Evolutionary conservation across 2,113 vertebrate species (phyloP), one percentile per base, ranked within the genome.

Genomic region (Paradoxurus hermaphroditus): DNA sequence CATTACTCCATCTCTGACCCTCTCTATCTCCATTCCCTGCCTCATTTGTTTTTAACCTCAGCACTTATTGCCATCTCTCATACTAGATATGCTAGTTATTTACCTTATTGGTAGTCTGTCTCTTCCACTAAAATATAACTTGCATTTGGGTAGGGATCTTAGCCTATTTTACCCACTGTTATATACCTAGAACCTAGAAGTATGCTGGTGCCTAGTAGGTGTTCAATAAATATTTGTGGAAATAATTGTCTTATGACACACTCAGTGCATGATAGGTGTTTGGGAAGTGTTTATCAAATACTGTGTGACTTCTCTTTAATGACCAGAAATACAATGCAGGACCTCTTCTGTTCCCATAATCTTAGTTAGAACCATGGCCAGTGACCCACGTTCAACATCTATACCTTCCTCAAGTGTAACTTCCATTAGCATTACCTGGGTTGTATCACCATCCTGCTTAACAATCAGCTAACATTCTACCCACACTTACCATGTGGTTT

Each of bases 221-320:
- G 25, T 41, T 82, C 44, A 95, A 39, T 27, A 65, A 84, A 70
- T 56, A 59, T 75, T 79, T 78, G 51, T 65, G 83, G 53, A 92
- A 92, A 81, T 85, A 89, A 86, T 31, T 68, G 13, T 46, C n/a
- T 59, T 90, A 53, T 41, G 75, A 56, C 21, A 94, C 65, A 93
- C 7, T 15, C 16, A 68, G 4, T 83, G 19, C 19, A 86, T 34
- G 56, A 7, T 18, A 79, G 27, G 16, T 89, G 13, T 78, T 86
- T 89, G 90, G 53, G 92, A 94, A 84, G 31, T 91, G 11, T 95
- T 88, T 34, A 62, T 21, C 51, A 6, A 95, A 89, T 83, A 92
- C 25, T 73, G 15, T 96, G 12, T 51, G 9, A 25, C 59, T 96
- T 41, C 12, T 95, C 29, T 95, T 92, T n/a, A 87, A 9, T 77